Base-by-base conservation (phyloP, 2,888 invertebrate species). In the Tetramorium bicarinatum region DNA sequence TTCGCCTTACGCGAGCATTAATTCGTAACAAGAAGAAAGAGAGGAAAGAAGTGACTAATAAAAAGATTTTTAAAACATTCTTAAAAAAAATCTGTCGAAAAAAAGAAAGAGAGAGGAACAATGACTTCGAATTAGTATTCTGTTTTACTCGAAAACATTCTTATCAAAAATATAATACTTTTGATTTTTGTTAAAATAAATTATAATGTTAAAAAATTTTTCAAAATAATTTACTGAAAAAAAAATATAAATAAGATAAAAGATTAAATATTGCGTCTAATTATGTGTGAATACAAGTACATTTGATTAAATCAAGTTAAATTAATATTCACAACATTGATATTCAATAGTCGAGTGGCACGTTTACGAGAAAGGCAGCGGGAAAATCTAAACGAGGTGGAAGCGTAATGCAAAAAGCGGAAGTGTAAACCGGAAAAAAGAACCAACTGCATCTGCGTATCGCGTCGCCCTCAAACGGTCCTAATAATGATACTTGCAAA, bases 1-100 rank as follows among this genome's bases (percentile, higher is more conserved):
- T 86, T 87, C 86, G 84, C 54, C 85, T 85, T 85, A 83, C 80
- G 72, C 83, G 62, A 76, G 67, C 81, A 74, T 84, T 62, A 56
- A 38, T 76, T 6, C 15, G 72, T 11, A 38, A 44, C 38, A 29
- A 54, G 41, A 71, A 38, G 8, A 18, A 82, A 82, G 67, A 84
- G 81, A 85, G 83, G 83, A 52, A 71, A n/a, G 11, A 18, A n/a
- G 34, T 59, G 74, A 85, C 18, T 3, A 3, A 13, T 67, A n/a
- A 83, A 34, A 66, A 69, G 49, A 84, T 21, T 44, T 1, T 44
- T 11, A 3, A n/a, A 9, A 64, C 18, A 59, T 25, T 61, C n/a
- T 34, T 44, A 1, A 62, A 29, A 47, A 62, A 49, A 11, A 25
- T 56, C 29, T 66, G 11, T 64, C 21, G 6, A 44, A 0, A 64